Conservation (phyloP, 2,113 vertebrate species). For the Actenoides lindsayi region DNA sequence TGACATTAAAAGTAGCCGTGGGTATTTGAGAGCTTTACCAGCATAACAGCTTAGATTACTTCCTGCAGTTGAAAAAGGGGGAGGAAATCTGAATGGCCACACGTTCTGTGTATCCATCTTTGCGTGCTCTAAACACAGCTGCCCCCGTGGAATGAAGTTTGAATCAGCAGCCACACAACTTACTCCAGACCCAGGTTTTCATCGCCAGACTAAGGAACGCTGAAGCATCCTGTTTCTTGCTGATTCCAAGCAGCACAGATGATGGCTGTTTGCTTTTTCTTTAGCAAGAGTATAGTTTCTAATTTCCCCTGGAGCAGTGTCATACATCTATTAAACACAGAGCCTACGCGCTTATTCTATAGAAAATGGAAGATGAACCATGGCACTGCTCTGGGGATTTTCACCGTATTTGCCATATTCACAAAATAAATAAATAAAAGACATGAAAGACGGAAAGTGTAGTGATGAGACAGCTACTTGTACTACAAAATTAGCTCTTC, state of each 20-base stretch:
- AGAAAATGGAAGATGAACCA: not conserved
- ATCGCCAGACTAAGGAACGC: not conserved
- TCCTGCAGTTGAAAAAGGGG: not conserved
- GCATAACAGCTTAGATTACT: not conserved
- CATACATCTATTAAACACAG: not conserved
- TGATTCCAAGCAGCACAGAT: not conserved
- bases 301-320: not conserved
- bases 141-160: not conserved
- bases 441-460: not conserved
- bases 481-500: conserved; percentile 12
- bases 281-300: not conserved
- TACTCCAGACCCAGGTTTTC: not conserved
- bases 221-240: not conserved
- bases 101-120: not conserved
- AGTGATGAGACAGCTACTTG: not conserved
- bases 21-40: not conserved
- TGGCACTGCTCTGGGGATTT: not conserved
- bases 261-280: not conserved
- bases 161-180: not conserved
- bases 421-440: not conserved
- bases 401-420: not conserved
- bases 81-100: not conserved
- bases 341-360: not conserved
- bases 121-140: not conserved
- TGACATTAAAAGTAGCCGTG: not conserved